Percentiles rank a stretch among this genome's conserved stretches.
Evolutionary conservation across 2,888 invertebrate species (phyloP).

Genomic region (Synanthedon vespiformis): DNA sequence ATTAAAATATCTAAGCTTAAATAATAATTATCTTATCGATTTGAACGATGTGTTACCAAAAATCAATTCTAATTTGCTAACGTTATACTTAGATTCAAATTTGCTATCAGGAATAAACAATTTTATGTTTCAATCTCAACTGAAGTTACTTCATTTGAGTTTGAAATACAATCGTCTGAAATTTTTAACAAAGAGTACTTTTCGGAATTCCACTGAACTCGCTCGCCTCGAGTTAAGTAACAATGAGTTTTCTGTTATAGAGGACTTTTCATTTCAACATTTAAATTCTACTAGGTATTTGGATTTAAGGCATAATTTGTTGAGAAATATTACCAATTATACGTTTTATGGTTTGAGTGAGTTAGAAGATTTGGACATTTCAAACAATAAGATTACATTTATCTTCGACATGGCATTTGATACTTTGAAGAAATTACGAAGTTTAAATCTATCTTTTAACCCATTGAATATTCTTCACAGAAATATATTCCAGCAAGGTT

Average conservation of each 20-base stretch:
- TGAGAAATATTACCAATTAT: slow-evolving; percentile 76
- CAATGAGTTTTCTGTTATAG: slow-evolving; percentile 83
- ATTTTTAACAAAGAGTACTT: slow-evolving; percentile 77
- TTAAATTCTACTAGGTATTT: slow-evolving; percentile 82
- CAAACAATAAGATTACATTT: slow-evolving; percentile 76
- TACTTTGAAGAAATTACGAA: slow-evolving; percentile 80
- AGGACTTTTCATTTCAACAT: slow-evolving; percentile 83
- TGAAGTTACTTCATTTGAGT: slow-evolving; percentile 86
- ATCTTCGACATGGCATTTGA: slow-evolving; percentile 82
- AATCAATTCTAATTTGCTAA: slow-evolving; percentile 76
- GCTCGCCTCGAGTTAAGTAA: slow-evolving; percentile 82
- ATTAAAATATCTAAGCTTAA: slow-evolving; percentile 86
- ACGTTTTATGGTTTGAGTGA: slow-evolving; percentile 82
- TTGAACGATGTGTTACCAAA: slow-evolving; percentile 84
- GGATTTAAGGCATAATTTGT: slow-evolving; percentile 80
- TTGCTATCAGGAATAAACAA: slow-evolving; percentile 79
- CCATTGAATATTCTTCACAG: slow-evolving; percentile 77
- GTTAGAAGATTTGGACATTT: slow-evolving; percentile 83
- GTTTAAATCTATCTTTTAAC: slow-evolving; percentile 85
- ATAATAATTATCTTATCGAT: slow-evolving; percentile 81
- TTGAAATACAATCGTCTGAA: slow-evolving; percentile 82
- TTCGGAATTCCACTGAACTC: slow-evolving; percentile 79
- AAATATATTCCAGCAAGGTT: slow-evolving; percentile 80
- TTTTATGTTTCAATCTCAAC: slow-evolving; percentile 80
- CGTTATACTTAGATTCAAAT: slow-evolving; percentile 84